Evolutionary conservation across 2,797 vertebrate genomes (phyloP).

Genomic region (Benthosema pterotum): DNA sequence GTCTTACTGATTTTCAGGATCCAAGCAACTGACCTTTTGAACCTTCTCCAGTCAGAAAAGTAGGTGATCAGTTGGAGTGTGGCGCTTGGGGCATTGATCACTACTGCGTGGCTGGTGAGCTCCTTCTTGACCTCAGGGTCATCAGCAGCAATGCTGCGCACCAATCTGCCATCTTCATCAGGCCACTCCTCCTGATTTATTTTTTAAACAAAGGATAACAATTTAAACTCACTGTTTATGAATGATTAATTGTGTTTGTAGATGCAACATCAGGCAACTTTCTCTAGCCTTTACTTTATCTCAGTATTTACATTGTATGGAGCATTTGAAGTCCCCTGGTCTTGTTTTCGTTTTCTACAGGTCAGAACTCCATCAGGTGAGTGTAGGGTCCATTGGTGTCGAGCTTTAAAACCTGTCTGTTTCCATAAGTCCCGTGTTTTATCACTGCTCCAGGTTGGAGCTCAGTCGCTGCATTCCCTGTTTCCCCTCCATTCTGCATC

Average conservation of each 20-base stretch:
- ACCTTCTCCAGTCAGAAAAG: slow-evolving; percentile 4
- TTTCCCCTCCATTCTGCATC: slow-evolving; percentile 48
- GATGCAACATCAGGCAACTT: too few species aligned
- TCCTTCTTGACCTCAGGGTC: too few species aligned
- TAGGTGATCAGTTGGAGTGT: background rate
- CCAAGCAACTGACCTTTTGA: background rate
- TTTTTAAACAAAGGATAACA: too few species aligned
- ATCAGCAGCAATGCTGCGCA: background rate
- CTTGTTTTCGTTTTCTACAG: background rate
- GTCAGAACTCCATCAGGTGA: slow-evolving; percentile 89
- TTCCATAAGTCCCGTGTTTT: slow-evolving; percentile 91
- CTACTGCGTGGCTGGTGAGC: too few species aligned
- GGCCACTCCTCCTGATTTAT: too few species aligned
- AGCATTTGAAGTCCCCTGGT: background rate
- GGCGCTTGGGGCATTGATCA: slow-evolving; percentile 1
- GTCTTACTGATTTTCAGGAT: slow-evolving; percentile 1
- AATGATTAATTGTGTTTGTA: too few species aligned
- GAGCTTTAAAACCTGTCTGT: slow-evolving; percentile 90
- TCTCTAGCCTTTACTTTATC: too few species aligned
- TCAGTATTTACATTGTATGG: too few species aligned
- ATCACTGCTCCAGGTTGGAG: slow-evolving; percentile 49
- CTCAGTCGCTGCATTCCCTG: slow-evolving; percentile 58
- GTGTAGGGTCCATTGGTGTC: slow-evolving; percentile 95
- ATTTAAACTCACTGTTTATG: too few species aligned
- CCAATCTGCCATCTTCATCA: too few species aligned